A percentile compares a stretch with the other conserved stretches of the same genome.
Evolutionary conservation across 2,113 vertebrate species (phyloP).

Genomic region (Ciconia maguari): DNA sequence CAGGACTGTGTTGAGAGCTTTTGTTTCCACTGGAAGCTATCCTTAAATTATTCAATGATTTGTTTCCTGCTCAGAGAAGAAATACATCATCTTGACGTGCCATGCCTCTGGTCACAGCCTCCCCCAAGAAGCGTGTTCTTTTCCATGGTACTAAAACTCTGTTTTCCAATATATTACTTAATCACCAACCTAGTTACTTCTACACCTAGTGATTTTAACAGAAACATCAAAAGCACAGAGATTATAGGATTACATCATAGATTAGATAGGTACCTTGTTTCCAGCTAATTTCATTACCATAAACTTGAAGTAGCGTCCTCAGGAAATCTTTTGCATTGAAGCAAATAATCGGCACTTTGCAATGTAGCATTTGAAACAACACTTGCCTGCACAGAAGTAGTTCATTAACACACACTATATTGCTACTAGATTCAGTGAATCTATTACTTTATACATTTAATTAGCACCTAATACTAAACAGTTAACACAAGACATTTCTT

Average conservation of each 20-base stretch:
- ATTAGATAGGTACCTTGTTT: constrained; percentile 74
- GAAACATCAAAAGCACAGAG: background rate
- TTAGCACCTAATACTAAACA: background rate
- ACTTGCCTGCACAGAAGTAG: constrained; percentile 73
- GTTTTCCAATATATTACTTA: background rate
- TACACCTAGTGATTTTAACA: background rate
- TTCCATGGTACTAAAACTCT: background rate
- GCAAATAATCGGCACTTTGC: constrained; percentile 78
- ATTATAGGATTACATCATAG: background rate
- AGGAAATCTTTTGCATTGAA: constrained; percentile 92
- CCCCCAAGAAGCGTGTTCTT: background rate
- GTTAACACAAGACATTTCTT: background rate
- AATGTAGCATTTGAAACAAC: constrained; percentile 74
- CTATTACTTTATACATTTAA: background rate
- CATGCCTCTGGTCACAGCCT: background rate
- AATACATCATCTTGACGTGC: background rate
- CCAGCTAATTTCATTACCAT: constrained; percentile 74
- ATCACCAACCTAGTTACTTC: background rate
- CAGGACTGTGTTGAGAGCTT: background rate
- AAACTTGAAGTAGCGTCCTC: constrained; percentile 75
- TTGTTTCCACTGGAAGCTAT: background rate
- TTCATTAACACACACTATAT: background rate
- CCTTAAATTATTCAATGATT: background rate
- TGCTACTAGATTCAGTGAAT: background rate
- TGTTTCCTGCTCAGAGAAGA: background rate